These are phyloP conservation scores for Chionis minor DNA, from an alignment of 2,113 vertebrate genomes.

Conservation along the genomic window DNA sequence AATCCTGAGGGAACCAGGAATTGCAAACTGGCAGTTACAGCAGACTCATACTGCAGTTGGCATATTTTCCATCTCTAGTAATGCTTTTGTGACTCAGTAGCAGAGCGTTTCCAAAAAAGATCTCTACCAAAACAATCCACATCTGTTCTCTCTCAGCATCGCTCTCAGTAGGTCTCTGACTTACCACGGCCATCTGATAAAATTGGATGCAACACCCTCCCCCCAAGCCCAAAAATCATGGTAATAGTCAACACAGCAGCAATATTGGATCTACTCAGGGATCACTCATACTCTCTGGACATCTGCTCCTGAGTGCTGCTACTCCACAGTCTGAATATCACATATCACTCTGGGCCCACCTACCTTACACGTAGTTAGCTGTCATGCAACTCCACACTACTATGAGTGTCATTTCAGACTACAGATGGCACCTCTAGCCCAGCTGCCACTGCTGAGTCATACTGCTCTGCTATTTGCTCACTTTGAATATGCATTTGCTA, in stretches of 20 bases:
- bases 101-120: conserved; percentile 9
- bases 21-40: not conserved
- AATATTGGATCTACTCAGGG: not conserved
- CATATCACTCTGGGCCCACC: not conserved
- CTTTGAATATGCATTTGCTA: not conserved
- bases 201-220: not conserved
- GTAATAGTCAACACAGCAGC: not conserved
- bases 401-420: conserved; percentile 1
- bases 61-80: conserved; percentile 40
- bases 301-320: conserved; percentile 24
- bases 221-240: not conserved
- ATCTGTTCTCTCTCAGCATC: conserved; percentile 54
- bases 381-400: not conserved
- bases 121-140: conserved; percentile 44
- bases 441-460: conserved; percentile 59
- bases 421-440: conserved; percentile 51
- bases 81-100: not conserved
- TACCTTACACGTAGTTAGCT: not conserved
- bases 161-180: conserved; percentile 20
- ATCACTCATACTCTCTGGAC: not conserved
- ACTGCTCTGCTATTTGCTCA: conserved; percentile 22
- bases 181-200: conserved; percentile 4
- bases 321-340: not conserved
- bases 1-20: not conserved
- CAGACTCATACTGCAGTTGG: not conserved